These are phyloP conservation scores for Cantharis flavilabris DNA, from an alignment of 2,888 invertebrate species.

Conservation along the genomic window DNA sequence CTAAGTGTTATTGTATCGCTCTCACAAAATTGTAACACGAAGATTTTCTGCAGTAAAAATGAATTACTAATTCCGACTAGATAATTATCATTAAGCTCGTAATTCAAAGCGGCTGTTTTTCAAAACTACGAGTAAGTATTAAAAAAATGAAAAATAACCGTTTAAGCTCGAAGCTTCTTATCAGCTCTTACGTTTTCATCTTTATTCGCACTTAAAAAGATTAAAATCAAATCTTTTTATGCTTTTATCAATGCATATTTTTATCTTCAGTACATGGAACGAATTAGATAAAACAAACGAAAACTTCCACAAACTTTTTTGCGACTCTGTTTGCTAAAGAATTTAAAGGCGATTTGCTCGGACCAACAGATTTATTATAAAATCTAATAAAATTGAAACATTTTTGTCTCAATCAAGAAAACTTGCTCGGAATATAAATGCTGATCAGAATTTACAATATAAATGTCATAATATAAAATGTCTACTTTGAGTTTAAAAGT, in stretches of 20 bases:
- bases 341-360: not conserved
- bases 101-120: conserved; percentile 1
- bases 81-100: not conserved
- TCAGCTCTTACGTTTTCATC: conserved; percentile 7
- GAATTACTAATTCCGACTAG: not conserved
- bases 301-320: not conserved
- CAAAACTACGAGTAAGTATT: not conserved
- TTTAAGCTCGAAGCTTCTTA: conserved; percentile 9
- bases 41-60: not conserved
- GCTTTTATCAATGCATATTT: not conserved
- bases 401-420: not conserved
- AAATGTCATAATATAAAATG: not conserved
- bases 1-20: not conserved
- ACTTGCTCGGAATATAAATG: not conserved
- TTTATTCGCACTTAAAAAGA: conserved; percentile 1
- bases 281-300: not conserved
- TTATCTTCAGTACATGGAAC: not conserved
- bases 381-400: not conserved
- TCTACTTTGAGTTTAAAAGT: no score
- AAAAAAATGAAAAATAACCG: conserved; percentile 1
- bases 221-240: conserved; percentile 5
- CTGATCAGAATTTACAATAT: not conserved
- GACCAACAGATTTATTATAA: not conserved
- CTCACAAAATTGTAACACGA: not conserved
- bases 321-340: not conserved